These are phyloP conservation scores for Drosophila elegans DNA, from an alignment of 1,140 invertebrate genomes.

Conservation along the genomic window DNA sequence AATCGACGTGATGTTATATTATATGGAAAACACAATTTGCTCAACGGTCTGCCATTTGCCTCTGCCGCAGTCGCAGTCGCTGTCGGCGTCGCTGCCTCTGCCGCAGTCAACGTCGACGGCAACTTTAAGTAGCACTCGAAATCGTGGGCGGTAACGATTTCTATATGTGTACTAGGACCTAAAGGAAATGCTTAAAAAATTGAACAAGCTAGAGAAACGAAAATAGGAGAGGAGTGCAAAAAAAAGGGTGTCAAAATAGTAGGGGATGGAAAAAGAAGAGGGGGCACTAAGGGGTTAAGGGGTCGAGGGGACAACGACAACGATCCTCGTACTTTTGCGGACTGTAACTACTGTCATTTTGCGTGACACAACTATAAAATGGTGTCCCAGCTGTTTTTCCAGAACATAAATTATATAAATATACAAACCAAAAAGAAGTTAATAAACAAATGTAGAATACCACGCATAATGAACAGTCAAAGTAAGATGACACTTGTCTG, in stretches of 20 bases:
- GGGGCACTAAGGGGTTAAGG: not conserved
- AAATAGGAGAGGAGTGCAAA: no score
- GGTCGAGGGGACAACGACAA: no score
- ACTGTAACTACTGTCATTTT: constrained; percentile 79
- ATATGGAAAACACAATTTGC: constrained; percentile 82
- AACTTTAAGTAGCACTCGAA: constrained; percentile 71
- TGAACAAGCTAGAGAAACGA: not conserved
- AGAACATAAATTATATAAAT: not conserved
- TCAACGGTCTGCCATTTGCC: constrained; percentile 68
- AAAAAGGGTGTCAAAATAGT: not conserved
- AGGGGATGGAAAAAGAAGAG: not conserved
- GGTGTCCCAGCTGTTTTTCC: constrained; percentile 14
- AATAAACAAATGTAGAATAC: not conserved
- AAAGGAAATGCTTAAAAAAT: constrained; percentile 1
- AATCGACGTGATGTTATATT: constrained; percentile 83
- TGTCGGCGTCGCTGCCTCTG: constrained; percentile 11
- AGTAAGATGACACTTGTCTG: no score
- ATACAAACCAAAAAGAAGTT: not conserved
- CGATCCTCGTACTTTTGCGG: constrained; percentile 69
- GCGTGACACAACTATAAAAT: constrained; percentile 59
- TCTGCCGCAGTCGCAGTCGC: constrained; percentile 15
- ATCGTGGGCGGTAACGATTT: constrained; percentile 70
- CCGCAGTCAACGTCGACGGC: constrained; percentile 23
- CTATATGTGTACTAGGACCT: constrained; percentile 28
- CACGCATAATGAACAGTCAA: no score